phyloP scores from a whole-genome alignment of 2,888 invertebrate genomes.

The Drosophila differens region DNA sequence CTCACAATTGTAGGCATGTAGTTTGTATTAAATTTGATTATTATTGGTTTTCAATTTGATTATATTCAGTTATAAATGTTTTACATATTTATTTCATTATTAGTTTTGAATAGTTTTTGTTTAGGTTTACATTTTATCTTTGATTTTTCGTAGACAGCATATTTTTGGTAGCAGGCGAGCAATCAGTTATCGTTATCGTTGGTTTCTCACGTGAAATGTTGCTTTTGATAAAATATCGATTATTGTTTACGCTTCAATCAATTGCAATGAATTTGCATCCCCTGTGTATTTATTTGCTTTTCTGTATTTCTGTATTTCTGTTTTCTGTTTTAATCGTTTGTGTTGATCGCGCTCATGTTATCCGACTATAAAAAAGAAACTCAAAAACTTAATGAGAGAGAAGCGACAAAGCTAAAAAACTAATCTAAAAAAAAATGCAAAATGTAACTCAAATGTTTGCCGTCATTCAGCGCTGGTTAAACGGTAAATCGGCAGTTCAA shows the following conservation, averaged over 20 bases:
- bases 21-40: constrained; percentile 75
- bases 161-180: constrained; percentile 69
- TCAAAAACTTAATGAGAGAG: constrained; percentile 46
- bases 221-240: constrained; percentile 75
- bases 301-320: constrained; percentile 20
- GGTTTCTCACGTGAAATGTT: constrained; percentile 47
- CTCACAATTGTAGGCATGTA: constrained; percentile 35
- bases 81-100: constrained; percentile 1
- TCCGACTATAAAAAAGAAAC: constrained; percentile 41
- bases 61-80: constrained; percentile 12
- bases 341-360: constrained; percentile 55
- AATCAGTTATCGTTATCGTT: constrained; percentile 51
- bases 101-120: constrained; percentile 8
- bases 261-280: constrained; percentile 69
- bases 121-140: constrained; percentile 12
- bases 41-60: constrained; percentile 6
- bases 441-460: constrained; percentile 31
- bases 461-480: constrained; percentile 41
- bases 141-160: constrained; percentile 65
- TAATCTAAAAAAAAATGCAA: constrained; percentile 22
- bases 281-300: constrained; percentile 47
- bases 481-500: constrained; percentile 36
- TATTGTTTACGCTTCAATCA: constrained; percentile 48
- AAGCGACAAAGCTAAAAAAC: constrained; percentile 45
- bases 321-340: constrained; percentile 20